phyloP scores from a whole-genome alignment of 2,113 vertebrate species.

The Prochilodus magdalenae region DNA sequence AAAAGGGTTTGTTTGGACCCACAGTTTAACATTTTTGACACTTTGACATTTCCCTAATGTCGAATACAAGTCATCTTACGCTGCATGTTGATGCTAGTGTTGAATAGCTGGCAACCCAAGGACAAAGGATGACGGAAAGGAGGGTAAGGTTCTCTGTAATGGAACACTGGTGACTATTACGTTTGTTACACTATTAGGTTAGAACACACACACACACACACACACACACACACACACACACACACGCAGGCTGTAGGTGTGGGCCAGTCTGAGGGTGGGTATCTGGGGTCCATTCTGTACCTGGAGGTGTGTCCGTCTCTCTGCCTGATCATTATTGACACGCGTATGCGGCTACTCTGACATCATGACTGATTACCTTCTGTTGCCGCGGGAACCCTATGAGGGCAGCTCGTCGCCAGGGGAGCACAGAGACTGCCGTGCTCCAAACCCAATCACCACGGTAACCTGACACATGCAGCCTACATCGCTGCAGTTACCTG shows the following conservation, averaged over 20 bases:
- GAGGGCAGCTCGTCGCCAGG: conserved; percentile 79
- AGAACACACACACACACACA: no score
- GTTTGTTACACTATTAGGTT: no score
- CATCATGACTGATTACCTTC: conserved; percentile 92
- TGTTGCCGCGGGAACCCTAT: conserved; percentile 78
- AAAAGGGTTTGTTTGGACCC: no score
- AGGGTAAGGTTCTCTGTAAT: no score
- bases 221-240: neutral
- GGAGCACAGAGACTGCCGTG: conserved; percentile 59
- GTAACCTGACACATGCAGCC: conserved; percentile 29
- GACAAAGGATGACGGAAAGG: no score
- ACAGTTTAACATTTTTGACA: no score
- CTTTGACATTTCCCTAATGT: no score
- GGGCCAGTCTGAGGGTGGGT: neutral
- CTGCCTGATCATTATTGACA: conserved; percentile 84
- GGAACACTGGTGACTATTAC: no score
- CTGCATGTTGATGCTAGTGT: no score
- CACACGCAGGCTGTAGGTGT: neutral
- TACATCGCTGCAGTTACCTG: conserved; percentile 36
- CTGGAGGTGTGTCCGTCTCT: conserved; percentile 65
- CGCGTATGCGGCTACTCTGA: conserved; percentile 85
- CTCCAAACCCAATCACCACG: conserved; percentile 57
- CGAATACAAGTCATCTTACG: no score
- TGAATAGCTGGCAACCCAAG: no score
- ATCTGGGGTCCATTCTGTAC: conserved; percentile 3